Evolutionary conservation across 2,888 invertebrate species (phyloP), one percentile per base, ranked within the genome.

Genomic region (Campaea margaritaria): DNA sequence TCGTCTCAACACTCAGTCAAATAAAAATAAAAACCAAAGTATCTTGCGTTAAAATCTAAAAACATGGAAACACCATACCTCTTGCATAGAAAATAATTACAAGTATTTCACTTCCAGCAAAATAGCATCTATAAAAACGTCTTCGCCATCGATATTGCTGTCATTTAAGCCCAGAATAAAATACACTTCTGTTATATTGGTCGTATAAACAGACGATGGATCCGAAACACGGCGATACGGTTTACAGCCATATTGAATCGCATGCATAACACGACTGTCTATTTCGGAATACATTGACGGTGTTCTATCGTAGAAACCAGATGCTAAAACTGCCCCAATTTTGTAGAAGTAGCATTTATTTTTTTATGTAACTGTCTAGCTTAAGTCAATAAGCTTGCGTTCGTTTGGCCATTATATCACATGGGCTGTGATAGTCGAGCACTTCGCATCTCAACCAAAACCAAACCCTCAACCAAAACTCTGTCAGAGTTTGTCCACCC

Each of bases 81-180:
- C 2, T 5, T 21, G 5, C 3, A 21, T 5, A 21, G 21, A 21
- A 21, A 21, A 21, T 21, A 21, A 2, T 21, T 21, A 21, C 21
- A 21, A 21, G 11, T 15, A 21, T 28, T 13, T 21, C 69, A 13
- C 47, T 58, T 73, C 72, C 46, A 69, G 68, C 4, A 15, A 1
- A 0, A 14, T 11, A 34, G 45, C 8, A n/a, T 67, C 69, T 3
- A 39, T 42, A 68, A 53, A 60, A 21, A 28, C 48, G 54, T 67
- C 67, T 68, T 62, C 60, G 63, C 72, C 62, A 73, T 68, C 65
- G 54, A 70, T 75, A 75, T 68, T 69, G 73, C 65, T 70, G 72
- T 74, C 72, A 75, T 75, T 74, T 72, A 74, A 72, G 69, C 62
- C 65, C 64, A 69, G 70, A 74, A 75, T 80, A 76, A 78, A 78